Percentiles rank a stretch among this genome's conserved stretches.
phyloP scores from a whole-genome alignment of 2,888 invertebrate species.

The Quadroppia sp. region DNA sequence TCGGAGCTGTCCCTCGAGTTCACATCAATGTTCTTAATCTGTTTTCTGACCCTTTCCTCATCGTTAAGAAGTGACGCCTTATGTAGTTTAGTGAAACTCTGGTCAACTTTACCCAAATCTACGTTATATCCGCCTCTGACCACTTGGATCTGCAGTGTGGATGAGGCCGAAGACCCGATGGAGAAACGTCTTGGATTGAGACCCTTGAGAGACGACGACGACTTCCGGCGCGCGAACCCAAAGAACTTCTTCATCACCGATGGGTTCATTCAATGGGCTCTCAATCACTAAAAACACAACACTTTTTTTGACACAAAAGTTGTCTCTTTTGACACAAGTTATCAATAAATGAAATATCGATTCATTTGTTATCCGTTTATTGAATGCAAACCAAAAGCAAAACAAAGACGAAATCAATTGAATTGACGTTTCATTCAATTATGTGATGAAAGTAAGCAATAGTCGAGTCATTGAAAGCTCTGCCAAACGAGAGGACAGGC shows the following conservation, averaged over 20 bases:
- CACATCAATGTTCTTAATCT: constrained; percentile 28
- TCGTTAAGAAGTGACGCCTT: constrained; percentile 42
- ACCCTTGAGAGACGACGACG: constrained; percentile 34
- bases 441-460: constrained; percentile 20
- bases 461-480: neutral
- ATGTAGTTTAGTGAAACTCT: constrained; percentile 43
- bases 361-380: neutral
- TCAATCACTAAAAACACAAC: neutral
- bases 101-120: constrained; percentile 43
- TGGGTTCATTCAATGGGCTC: neutral
- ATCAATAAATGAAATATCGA: no score
- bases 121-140: constrained; percentile 44
- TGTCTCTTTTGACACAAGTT: no score
- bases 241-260: constrained; percentile 41
- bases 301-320: neutral
- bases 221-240: constrained; percentile 25
- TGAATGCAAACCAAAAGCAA: no score
- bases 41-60: constrained; percentile 37
- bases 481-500: constrained; percentile 4
- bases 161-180: constrained; percentile 10
- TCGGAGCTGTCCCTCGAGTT: constrained; percentile 38
- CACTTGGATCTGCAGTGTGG: constrained; percentile 41
- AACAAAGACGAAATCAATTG: neutral
- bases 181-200: constrained; percentile 38
- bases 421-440: neutral